Evolutionary conservation across 2,888 invertebrate species (phyloP).

Genomic region (Pterobdella sp.): DNA sequence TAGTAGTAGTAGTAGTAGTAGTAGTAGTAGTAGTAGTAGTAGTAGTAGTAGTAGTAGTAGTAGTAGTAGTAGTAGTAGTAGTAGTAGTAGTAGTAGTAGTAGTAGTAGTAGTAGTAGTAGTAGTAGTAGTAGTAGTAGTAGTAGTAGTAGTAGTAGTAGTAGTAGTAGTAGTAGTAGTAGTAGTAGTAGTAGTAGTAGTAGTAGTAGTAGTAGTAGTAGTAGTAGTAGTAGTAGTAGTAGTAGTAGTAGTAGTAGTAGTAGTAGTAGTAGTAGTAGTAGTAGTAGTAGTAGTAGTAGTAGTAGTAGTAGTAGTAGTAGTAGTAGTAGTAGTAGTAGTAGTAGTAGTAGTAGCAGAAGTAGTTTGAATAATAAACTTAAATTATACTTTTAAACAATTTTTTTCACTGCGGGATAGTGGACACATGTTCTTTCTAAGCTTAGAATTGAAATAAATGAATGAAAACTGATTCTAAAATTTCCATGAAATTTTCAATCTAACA

Average conservation of each 20-base stretch:
- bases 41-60: conserved; percentile 9
- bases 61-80: conserved; percentile 9
- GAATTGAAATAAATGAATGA: too few relatives aligned
- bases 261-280: conserved; percentile 11
- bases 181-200: conserved; percentile 11
- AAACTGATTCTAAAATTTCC: too few relatives aligned
- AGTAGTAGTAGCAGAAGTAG: too few relatives aligned
- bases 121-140: conserved; percentile 9
- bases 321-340: conserved; percentile 11
- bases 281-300: conserved; percentile 11
- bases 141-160: background rate
- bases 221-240: conserved; percentile 11
- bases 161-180: conserved; percentile 4
- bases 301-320: conserved; percentile 11
- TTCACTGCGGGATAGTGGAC: too few relatives aligned
- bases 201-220: conserved; percentile 11
- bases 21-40: conserved; percentile 6
- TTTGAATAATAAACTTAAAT: too few relatives aligned
- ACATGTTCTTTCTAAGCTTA: too few relatives aligned
- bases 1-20: conserved; percentile 9
- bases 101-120: conserved; percentile 9
- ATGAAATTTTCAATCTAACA: too few relatives aligned
- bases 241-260: conserved; percentile 11
- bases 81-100: conserved; percentile 6
- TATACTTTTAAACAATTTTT: too few relatives aligned